Evolutionary conservation across 1,140 invertebrate genomes (phyloP).

Genomic region (Drosophila murphyi): DNA sequence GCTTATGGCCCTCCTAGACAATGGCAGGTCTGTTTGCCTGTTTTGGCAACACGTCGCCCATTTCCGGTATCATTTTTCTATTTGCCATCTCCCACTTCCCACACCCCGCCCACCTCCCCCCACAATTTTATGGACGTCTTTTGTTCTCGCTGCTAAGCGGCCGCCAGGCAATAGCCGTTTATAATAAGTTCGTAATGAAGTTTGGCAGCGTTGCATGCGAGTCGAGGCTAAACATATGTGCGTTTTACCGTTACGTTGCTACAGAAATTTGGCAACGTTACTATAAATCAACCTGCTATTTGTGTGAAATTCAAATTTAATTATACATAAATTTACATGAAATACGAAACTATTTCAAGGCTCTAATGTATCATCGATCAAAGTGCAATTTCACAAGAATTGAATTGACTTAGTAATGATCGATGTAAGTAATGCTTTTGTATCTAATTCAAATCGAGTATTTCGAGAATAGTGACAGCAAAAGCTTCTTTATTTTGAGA

Average conservation of each 20-base stretch:
- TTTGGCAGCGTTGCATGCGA: constrained; percentile 30
- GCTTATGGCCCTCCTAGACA: constrained; percentile 49
- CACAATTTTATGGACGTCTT: constrained; percentile 30
- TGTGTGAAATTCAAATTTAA: neutral
- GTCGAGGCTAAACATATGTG: neutral
- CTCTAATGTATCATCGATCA: too few species aligned
- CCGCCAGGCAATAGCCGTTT: constrained; percentile 8
- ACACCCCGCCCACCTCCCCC: neutral
- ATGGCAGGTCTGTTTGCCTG: constrained; percentile 60
- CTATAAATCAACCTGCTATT: neutral
- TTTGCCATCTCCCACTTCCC: constrained; percentile 17
- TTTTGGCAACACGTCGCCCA: constrained; percentile 79
- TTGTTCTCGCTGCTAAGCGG: constrained; percentile 39
- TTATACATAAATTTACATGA: neutral
- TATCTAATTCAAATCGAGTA: too few species aligned
- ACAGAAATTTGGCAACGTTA: constrained; percentile 15
- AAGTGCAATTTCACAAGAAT: too few species aligned
- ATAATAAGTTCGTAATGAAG: constrained; percentile 27
- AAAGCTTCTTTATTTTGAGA: too few species aligned
- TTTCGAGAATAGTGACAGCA: too few species aligned
- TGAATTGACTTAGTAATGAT: too few species aligned
- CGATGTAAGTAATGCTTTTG: too few species aligned
- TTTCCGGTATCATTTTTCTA: constrained; percentile 28
- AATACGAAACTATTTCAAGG: too few species aligned
- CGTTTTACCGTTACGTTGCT: neutral